Evolutionary conservation across 2,113 vertebrate species (phyloP).

Genomic region (Seriola quinqueradiata): DNA sequence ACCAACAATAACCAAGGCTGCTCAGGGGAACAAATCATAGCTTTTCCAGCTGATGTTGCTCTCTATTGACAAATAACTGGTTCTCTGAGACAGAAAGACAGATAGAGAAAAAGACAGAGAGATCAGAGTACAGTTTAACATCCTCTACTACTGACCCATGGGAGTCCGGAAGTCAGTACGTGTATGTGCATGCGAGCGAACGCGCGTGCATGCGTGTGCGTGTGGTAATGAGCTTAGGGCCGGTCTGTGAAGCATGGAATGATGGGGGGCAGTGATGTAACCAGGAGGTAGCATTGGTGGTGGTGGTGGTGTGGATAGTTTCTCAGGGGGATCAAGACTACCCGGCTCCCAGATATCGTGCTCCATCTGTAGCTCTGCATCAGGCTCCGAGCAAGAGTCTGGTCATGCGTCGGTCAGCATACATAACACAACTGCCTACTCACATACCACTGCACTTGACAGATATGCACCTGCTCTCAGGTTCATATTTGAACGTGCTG

Average conservation of each 20-base stretch:
- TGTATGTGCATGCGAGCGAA: slow-evolving; percentile 12
- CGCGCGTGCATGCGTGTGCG: not conserved
- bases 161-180: slow-evolving; percentile 29
- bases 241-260: slow-evolving; percentile 30
- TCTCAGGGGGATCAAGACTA: slow-evolving; percentile 61
- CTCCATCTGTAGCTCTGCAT: slow-evolving; percentile 41
- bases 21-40: slow-evolving; percentile 40
- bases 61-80: not conserved
- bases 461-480: slow-evolving; percentile 45
- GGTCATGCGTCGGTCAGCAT: slow-evolving; percentile 42
- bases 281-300: slow-evolving; percentile 45
- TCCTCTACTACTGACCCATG: slow-evolving; percentile 16
- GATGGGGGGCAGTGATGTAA: slow-evolving; percentile 65
- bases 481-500: slow-evolving; percentile 20
- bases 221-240: slow-evolving; percentile 53
- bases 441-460: slow-evolving; percentile 10
- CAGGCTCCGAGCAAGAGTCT: slow-evolving; percentile 12
- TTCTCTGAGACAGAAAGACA: slow-evolving; percentile 9
- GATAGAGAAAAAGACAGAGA: slow-evolving; percentile 6
- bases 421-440: slow-evolving; percentile 22
- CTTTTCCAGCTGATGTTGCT: slow-evolving; percentile 39
- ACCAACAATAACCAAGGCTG: slow-evolving; percentile 49
- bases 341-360: slow-evolving; percentile 40
- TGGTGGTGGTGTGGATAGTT: slow-evolving; percentile 43
- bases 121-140: slow-evolving; percentile 3